A percentile compares a stretch with the other conserved stretches of the same genome.
These are phyloP conservation scores for Sciaenops ocellatus DNA, from an alignment of 2,797 vertebrate genomes.

Conservation along the genomic window DNA sequence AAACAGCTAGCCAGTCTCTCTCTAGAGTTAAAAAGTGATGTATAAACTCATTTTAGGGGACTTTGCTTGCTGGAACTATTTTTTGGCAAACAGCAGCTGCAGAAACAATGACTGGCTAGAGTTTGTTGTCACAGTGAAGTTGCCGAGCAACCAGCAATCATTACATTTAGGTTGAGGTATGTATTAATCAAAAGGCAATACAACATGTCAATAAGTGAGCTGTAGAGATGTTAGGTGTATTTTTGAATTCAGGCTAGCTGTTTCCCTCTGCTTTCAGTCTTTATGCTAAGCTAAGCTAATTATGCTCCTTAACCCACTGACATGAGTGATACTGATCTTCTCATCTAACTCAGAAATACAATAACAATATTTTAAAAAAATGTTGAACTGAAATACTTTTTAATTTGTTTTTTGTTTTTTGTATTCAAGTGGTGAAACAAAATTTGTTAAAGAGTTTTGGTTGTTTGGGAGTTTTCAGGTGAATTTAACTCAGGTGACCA, in stretches of 20 bases:
- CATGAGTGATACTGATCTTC: background rate
- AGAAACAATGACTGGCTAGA: background rate
- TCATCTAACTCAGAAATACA: background rate
- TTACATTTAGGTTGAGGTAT: constrained; percentile 6
- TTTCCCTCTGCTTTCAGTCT: background rate
- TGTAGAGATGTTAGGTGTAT: background rate
- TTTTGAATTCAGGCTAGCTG: background rate
- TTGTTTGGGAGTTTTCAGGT: background rate
- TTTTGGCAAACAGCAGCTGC: too few relatives aligned
- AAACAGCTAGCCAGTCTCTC: background rate
- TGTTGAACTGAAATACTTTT: background rate
- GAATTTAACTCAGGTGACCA: background rate
- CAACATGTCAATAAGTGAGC: background rate
- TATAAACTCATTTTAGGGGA: background rate
- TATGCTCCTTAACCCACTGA: background rate
- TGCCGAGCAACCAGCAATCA: background rate
- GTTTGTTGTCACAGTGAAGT: too few relatives aligned
- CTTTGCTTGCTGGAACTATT: background rate
- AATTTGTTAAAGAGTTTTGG: background rate
- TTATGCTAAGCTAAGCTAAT: background rate
- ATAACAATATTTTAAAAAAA: background rate
- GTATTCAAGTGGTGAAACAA: too few relatives aligned
- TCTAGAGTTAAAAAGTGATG: background rate
- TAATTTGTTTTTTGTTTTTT: background rate
- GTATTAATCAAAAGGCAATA: background rate